phyloP scores from a whole-genome alignment of 2,797 vertebrate genomes.

The Lepus townsendii region DNA sequence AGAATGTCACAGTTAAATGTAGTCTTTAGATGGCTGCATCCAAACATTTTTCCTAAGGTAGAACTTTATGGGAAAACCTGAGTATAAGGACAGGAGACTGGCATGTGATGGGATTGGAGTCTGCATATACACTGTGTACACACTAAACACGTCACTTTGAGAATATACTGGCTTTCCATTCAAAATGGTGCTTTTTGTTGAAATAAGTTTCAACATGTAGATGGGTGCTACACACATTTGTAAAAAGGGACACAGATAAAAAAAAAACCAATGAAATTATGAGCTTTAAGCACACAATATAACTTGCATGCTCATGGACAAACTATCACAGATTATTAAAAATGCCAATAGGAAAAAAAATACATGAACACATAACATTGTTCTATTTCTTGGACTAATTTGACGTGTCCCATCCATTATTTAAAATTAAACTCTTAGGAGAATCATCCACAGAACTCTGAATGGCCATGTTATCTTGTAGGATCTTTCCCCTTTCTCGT shows the following conservation, averaged over 20 bases:
- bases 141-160: background rate
- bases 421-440: constrained; percentile 14
- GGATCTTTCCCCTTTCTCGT: background rate
- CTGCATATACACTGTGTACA: background rate
- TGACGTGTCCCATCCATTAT: background rate
- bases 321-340: background rate
- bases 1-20: background rate
- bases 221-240: background rate
- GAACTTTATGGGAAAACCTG: constrained; percentile 9
- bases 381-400: background rate
- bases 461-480: background rate
- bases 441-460: background rate
- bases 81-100: background rate
- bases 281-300: background rate
- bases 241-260: constrained; percentile 51
- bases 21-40: background rate
- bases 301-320: background rate
- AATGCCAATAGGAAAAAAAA: background rate
- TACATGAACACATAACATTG: background rate
- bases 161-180: background rate
- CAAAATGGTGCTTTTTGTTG: constrained; percentile 18
- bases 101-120: fast-evolving
- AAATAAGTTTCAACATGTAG: background rate
- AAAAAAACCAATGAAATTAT: constrained; percentile 35
- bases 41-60: background rate